Base-by-base conservation (phyloP, 2,113 vertebrate species). In the Panthera leo region DNA sequence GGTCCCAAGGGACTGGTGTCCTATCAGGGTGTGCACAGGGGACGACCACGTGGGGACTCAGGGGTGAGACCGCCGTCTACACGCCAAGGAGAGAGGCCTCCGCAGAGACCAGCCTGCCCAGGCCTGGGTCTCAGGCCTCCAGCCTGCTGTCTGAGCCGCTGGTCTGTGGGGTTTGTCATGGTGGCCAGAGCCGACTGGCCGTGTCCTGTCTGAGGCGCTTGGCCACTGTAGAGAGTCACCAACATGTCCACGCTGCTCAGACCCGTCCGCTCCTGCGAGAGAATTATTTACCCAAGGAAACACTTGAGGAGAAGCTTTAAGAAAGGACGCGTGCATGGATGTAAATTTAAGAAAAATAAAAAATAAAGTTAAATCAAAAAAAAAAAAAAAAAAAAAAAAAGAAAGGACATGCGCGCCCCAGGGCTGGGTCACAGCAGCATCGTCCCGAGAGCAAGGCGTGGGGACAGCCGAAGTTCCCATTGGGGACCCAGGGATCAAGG, bases 91-190 rank as follows among this genome's bases (percentile, higher is more conserved):
- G 70, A 2, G 36, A 21, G 21, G 70, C 70, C 19, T 39, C 68
- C 2, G 10, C 70, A 23, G 70, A 73, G 36, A 12, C 10, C 19
- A 73, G 70, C 19, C 21, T 5, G 19, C 19, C 21, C 70, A 3
- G 9, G 19, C 21, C 9, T 5, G 70, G 9, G 36, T 11, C 19
- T 25, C 36, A 10, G 31, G 23, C 70, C 36, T 39, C 70, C 18
- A 9, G n/a, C 7, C 68, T 5, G 8, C 9, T 9, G 67, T 36
- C 10, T 2, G 4, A 11, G n/a, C 70, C 2, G 3, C n/a, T 0
- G n/a, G n/a, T 11, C 70, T 5, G 19, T 23, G 70, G 29, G 36
- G 63, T 34, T 8, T 39, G 70, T 71, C 70, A 4, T 2, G 18
- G n/a, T 9, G 9, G 9, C 19, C n/a, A 9, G 34, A 21, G n/a